Conservation (phyloP, 2,113 vertebrate species). For the Rattus rattus region DNA sequence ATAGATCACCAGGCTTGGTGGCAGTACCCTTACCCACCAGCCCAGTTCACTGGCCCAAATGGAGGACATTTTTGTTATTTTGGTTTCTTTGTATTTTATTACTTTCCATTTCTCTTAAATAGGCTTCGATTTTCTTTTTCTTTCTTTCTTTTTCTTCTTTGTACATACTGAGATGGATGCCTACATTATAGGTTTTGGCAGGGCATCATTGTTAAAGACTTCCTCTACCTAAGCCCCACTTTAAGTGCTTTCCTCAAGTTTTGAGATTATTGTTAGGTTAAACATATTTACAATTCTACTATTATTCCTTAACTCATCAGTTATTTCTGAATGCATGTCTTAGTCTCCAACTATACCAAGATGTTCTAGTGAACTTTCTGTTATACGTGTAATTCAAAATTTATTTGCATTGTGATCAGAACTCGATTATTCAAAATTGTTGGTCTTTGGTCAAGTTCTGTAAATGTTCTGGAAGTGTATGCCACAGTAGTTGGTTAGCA, state of each 20-base stretch:
- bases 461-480: not conserved
- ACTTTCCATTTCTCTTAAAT: slow-evolving; percentile 4
- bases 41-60: not conserved
- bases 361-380: not conserved
- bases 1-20: not conserved
- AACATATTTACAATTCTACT: slow-evolving; percentile 11
- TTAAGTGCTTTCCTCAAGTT: not conserved
- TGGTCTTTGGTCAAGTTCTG: slow-evolving; percentile 33
- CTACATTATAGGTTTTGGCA: slow-evolving; percentile 16
- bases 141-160: not conserved
- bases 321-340: slow-evolving; percentile 20
- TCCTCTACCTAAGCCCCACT: slow-evolving; percentile 26
- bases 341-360: slow-evolving; percentile 20
- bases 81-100: slow-evolving; percentile 29
- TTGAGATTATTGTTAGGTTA: not conserved
- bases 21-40: not conserved
- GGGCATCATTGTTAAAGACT: not conserved
- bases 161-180: not conserved
- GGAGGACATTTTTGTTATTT: not conserved
- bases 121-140: not conserved
- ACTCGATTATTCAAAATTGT: slow-evolving; percentile 5
- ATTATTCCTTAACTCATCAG: not conserved
- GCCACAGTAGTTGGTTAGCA: too few relatives aligned
- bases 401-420: slow-evolving; percentile 41
- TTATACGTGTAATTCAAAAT: not conserved